phyloP scores from a whole-genome alignment of 2,113 vertebrate species.

The Forbesichthys papilliferus region DNA sequence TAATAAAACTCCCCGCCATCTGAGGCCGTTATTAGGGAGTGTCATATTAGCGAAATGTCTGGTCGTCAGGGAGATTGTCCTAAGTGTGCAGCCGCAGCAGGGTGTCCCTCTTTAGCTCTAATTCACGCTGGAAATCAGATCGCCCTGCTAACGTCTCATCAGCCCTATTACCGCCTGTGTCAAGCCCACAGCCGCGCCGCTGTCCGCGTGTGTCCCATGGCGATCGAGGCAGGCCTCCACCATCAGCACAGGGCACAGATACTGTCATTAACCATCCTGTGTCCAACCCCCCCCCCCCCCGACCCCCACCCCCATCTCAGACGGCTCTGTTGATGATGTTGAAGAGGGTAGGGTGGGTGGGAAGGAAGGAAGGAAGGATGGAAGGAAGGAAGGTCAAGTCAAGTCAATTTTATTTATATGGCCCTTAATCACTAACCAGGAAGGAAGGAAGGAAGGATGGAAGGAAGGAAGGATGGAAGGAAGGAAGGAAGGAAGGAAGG shows the following conservation, averaged over 20 bases:
- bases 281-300: too few species aligned
- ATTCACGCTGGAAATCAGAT: constrained; percentile 79
- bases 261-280: constrained; percentile 43
- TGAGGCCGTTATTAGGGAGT: constrained; percentile 77
- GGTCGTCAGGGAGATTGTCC: constrained; percentile 80
- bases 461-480: too few species aligned
- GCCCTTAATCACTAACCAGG: too few species aligned
- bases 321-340: constrained; percentile 30
- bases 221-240: constrained; percentile 45
- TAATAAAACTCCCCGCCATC: constrained; percentile 77
- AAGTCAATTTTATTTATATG: too few species aligned
- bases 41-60: constrained; percentile 79
- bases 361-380: background rate
- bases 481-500: background rate
- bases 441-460: too few species aligned
- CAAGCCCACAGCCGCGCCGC: constrained; percentile 54
- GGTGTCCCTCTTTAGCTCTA: constrained; percentile 77
- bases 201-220: constrained; percentile 64
- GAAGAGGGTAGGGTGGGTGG: background rate
- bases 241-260: constrained; percentile 41
- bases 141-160: constrained; percentile 79
- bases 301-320: constrained; percentile 15
- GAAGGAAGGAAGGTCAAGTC: too few species aligned
- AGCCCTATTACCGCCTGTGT: constrained; percentile 71
- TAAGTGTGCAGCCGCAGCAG: constrained; percentile 71